phyloP scores from a whole-genome alignment of 2,113 vertebrate species.

The Entomyzon cyanotis region DNA sequence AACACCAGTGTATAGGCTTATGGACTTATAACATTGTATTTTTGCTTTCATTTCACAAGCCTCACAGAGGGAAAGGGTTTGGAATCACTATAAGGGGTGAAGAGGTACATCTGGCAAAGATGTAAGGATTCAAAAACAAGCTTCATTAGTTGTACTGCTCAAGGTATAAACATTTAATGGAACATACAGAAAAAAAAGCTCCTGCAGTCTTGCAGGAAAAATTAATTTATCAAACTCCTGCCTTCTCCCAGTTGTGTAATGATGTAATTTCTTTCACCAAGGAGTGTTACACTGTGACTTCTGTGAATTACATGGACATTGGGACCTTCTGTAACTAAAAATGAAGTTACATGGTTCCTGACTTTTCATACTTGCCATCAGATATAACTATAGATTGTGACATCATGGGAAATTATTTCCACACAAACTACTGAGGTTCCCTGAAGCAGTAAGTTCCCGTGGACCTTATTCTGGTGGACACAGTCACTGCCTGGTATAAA shows the following conservation, averaged over 20 bases:
- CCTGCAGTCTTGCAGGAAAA: neutral
- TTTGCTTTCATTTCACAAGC: neutral
- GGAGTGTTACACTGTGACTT: neutral
- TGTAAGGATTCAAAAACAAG: neutral
- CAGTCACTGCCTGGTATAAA: neutral
- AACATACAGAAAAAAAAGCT: neutral
- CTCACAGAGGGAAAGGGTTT: neutral
- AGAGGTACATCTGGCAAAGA: neutral
- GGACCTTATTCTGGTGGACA: neutral
- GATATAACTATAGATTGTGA: neutral
- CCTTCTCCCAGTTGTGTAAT: neutral
- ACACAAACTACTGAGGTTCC: neutral
- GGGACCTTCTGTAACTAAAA: neutral
- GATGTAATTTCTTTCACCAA: neutral
- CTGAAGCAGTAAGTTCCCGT: neutral
- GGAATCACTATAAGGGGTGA: neutral
- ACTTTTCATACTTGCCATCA: conserved; percentile 6
- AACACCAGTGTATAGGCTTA: neutral
- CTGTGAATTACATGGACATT: neutral
- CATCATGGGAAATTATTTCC: neutral
- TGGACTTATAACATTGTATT: neutral
- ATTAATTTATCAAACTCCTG: neutral
- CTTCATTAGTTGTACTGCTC: neutral
- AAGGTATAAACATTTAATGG: neutral
- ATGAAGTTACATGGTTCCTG: neutral